phyloP scores from a whole-genome alignment of 2,113 vertebrate species.

The Petrocephalus zakoni region DNA sequence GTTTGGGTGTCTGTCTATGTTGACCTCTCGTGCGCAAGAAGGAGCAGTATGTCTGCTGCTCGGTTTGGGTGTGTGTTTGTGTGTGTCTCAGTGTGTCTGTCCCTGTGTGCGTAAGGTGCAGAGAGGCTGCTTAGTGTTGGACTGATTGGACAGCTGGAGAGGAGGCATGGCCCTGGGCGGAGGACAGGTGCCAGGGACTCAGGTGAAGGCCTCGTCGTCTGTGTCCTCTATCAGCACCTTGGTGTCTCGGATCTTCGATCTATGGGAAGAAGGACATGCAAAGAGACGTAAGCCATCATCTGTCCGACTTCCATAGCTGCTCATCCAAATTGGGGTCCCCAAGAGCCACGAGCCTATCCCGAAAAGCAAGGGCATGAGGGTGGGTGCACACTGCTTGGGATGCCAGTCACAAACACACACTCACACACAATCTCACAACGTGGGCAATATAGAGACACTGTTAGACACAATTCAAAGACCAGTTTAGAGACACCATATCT shows the following conservation, averaged over 20 bases:
- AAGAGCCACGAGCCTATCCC: background rate
- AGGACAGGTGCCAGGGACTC: slow-evolving; percentile 50
- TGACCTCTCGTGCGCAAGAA: slow-evolving; percentile 7
- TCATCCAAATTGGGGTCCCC: background rate
- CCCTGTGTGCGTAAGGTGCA: background rate
- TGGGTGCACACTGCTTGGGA: background rate
- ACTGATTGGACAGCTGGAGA: slow-evolving; percentile 24
- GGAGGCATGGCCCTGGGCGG: background rate
- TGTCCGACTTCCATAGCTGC: too few relatives aligned
- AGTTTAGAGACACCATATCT: too few relatives aligned
- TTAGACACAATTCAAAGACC: too few relatives aligned
- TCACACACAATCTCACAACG: background rate
- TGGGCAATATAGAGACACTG: background rate
- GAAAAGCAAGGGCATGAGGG: background rate
- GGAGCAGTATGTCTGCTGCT: slow-evolving; percentile 22
- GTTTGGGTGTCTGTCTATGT: slow-evolving; percentile 37
- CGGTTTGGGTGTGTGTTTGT: slow-evolving; percentile 26
- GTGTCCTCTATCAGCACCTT: slow-evolving; percentile 98
- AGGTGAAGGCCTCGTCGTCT: slow-evolving; percentile 91
- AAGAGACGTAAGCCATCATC: background rate
- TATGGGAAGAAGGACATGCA: slow-evolving; percentile 42
- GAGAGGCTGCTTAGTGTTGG: slow-evolving; percentile 37
- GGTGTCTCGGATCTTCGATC: slow-evolving; percentile 85
- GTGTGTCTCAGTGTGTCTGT: slow-evolving; percentile 13
- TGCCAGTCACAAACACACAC: background rate